Evolutionary conservation across 1,140 invertebrate species (phyloP).

Genomic region (Araneus ventricosus): DNA sequence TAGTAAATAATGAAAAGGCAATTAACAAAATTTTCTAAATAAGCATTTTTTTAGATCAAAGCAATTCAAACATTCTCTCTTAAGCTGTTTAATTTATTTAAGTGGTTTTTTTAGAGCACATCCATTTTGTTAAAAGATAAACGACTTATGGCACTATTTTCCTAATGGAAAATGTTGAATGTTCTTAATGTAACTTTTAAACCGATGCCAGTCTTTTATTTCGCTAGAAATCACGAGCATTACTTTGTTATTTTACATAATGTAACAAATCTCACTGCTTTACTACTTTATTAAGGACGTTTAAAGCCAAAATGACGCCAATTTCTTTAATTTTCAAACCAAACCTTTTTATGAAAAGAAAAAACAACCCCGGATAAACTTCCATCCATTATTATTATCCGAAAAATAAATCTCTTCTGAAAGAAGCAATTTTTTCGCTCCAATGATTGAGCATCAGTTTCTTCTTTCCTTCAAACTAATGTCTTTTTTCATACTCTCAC

Average conservation of each 20-base stretch:
- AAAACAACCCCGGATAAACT: not conserved
- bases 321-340: not conserved
- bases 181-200: not conserved
- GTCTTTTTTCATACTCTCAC: not conserved
- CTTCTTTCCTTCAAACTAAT: not conserved
- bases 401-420: not conserved
- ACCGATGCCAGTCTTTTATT: not conserved
- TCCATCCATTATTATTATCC: not conserved
- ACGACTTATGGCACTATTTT: not conserved
- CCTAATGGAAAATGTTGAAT: not conserved
- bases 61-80: too few relatives aligned
- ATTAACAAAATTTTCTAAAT: too few relatives aligned
- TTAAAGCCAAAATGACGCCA: not conserved
- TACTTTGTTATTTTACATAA: not conserved
- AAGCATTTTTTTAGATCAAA: too few relatives aligned
- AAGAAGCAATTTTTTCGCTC: not conserved
- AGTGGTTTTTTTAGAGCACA: too few relatives aligned
- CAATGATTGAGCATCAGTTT: not conserved
- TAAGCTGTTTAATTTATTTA: too few relatives aligned
- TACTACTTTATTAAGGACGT: too few relatives aligned
- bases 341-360: not conserved
- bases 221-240: not conserved
- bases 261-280: not conserved
- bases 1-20: too few relatives aligned
- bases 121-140: not conserved